Base-by-base conservation (phyloP, 2,113 vertebrate genomes). In the Camelus bactrianus region DNA sequence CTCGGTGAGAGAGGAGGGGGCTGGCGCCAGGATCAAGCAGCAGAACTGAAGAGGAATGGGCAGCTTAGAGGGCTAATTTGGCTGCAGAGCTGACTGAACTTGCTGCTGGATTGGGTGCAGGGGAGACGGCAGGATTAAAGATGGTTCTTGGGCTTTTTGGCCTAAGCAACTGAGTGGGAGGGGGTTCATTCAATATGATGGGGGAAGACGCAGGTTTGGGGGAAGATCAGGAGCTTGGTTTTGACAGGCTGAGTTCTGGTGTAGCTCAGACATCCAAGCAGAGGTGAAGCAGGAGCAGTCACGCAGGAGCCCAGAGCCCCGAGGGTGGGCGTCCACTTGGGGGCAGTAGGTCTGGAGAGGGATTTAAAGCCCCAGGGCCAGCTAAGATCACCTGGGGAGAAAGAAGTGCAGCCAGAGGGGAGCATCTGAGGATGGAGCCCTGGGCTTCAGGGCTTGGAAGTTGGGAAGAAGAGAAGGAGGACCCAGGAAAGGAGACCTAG, bases 181-280 rank as follows among this genome's bases (percentile, higher is more conserved):
- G 24, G 42, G 28, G 22, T 82, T 35, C n/a, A 5, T 26, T 32
- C 10, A 35, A 15, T 8, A 6, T 2, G 6, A 4, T 56, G 16
- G 20, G 93, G 24, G 56, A 52, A 64, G 32, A 4, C 75, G 7
- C 4, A 42, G 65, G 54, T 70, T 32, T 32, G n/a, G 11, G 64
- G 90, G 19, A 26, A 35, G 64, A 46, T 26, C 11, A 3, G 70
- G 32, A 77, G 38, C 72, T 38, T 20, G 54, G 58, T 62, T 72
- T 67, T 75, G 77, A 83, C 24, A 0, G 26, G 62, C 73, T 56
- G 30, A 65, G 69, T 42, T 73, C 46, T 54, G 56, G 16, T 4
- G 16, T 38, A 15, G 0, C 2, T 16, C 10, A 42, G 30, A 26
- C 24, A 8, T 12, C 38, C n/a, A n/a, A 2, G 42, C 26, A n/a